These are phyloP conservation scores for Cetonia aurata DNA, from an alignment of 2,888 invertebrate species.

Conservation along the genomic window DNA sequence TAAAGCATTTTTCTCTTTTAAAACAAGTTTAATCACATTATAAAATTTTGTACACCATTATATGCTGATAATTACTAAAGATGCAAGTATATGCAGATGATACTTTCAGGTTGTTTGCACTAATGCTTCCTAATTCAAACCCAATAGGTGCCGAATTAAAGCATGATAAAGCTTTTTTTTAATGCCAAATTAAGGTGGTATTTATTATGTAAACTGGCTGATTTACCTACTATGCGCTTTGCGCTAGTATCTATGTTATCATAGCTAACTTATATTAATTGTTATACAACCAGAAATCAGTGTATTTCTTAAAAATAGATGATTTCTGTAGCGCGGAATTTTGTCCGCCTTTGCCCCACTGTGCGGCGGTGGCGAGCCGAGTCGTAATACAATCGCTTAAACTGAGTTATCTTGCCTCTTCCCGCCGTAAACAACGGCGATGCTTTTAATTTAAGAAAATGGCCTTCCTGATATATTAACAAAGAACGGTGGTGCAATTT, in stretches of 20 bases:
- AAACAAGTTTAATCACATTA: neutral
- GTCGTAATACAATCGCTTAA: slow-evolving; percentile 30
- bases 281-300: neutral
- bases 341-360: no score
- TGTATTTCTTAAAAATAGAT: slow-evolving; percentile 8
- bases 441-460: slow-evolving; percentile 32
- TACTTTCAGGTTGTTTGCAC: neutral
- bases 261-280: slow-evolving; percentile 11
- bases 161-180: neutral
- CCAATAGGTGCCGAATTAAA: slow-evolving; percentile 1
- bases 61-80: slow-evolving; percentile 11
- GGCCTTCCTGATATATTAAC: slow-evolving; percentile 23
- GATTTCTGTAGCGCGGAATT: slow-evolving; percentile 2
- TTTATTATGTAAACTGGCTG: slow-evolving; percentile 1
- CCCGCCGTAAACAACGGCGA: slow-evolving; percentile 27
- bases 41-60: neutral
- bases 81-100: slow-evolving; percentile 9
- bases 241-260: neutral
- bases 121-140: slow-evolving; percentile 10
- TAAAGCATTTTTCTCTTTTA: no score
- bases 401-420: slow-evolving; percentile 29
- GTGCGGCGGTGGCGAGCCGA: slow-evolving; percentile 6
- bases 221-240: no score
- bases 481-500: no score
- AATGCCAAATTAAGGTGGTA: neutral